Conservation (phyloP, 1,140 invertebrate species). For the Sycophila sp. region DNA sequence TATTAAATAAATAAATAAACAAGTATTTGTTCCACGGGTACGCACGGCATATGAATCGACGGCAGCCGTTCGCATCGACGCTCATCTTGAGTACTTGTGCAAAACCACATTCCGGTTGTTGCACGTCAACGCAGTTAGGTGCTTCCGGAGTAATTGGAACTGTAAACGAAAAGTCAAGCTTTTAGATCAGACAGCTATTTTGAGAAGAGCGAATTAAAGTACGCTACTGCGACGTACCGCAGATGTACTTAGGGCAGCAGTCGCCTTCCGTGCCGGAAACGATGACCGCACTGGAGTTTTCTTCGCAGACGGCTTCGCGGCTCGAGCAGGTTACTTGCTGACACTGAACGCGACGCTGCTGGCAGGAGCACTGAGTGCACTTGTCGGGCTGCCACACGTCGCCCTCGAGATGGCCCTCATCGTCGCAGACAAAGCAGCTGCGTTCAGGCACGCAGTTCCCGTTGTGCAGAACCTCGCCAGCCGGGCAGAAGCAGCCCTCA, state of each 20-base stretch:
- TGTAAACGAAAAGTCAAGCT: background rate
- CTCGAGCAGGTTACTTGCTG: slow-evolving; percentile 70
- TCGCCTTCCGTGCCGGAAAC: slow-evolving; percentile 67
- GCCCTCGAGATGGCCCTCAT: slow-evolving; percentile 71
- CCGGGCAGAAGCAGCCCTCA: slow-evolving; percentile 88
- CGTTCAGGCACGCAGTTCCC: slow-evolving; percentile 58
- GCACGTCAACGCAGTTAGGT: slow-evolving; percentile 70
- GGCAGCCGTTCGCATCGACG: slow-evolving; percentile 70
- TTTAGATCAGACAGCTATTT: no score
- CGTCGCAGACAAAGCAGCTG: slow-evolving; percentile 74
- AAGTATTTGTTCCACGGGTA: no score
- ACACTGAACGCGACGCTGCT: slow-evolving; percentile 67
- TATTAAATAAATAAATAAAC: background rate
- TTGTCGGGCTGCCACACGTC: slow-evolving; percentile 74
- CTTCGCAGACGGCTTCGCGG: slow-evolving; percentile 70
- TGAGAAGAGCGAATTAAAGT: background rate
- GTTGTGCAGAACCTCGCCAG: slow-evolving; percentile 69
- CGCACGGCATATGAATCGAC: slow-evolving; percentile 77
- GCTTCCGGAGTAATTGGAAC: background rate
- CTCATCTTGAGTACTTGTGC: slow-evolving; percentile 76
- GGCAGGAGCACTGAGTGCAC: slow-evolving; percentile 82
- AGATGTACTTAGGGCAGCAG: slow-evolving; percentile 77
- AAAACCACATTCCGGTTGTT: slow-evolving; percentile 75
- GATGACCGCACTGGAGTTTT: slow-evolving; percentile 65
- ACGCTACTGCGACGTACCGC: slow-evolving; percentile 69